Conservation (phyloP, 1,140 invertebrate genomes). For the Scaptomyza hsui region DNA sequence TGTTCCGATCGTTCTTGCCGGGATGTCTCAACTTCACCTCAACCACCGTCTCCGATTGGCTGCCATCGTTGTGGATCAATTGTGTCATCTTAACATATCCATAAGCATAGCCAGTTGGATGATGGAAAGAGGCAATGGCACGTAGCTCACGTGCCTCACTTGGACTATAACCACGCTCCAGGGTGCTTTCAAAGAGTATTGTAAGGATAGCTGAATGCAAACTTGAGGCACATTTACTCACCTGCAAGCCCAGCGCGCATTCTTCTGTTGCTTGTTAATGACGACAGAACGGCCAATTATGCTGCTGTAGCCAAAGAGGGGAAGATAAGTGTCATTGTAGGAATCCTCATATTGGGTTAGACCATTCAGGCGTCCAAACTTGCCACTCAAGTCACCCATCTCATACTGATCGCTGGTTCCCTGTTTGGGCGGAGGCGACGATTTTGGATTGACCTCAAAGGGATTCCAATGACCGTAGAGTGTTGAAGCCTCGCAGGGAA, state of each 20-base stretch:
- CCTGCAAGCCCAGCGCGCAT: conserved; percentile 90
- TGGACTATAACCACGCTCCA: conserved; percentile 93
- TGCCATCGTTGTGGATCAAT: conserved; percentile 93
- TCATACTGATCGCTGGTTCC: conserved; percentile 94
- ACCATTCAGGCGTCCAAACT: conserved; percentile 91
- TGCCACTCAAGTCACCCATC: conserved; percentile 95
- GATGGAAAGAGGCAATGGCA: conserved; percentile 96
- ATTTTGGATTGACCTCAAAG: conserved; percentile 87
- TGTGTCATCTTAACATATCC: conserved; percentile 96
- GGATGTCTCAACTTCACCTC: conserved; percentile 94
- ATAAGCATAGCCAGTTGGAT: conserved; percentile 92
- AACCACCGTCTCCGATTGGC: conserved; percentile 94
- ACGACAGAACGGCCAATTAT: conserved; percentile 94
- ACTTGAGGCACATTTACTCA: too few species aligned
- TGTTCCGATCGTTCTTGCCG: conserved; percentile 91
- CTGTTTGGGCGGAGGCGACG: conserved; percentile 86
- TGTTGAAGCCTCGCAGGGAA: conserved; percentile 93
- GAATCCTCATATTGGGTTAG: conserved; percentile 85
- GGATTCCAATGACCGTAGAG: conserved; percentile 94
- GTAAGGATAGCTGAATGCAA: neutral
- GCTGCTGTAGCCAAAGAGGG: conserved; percentile 92
- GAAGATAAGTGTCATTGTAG: conserved; percentile 93
- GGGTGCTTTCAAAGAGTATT: conserved; percentile 85
- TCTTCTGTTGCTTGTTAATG: conserved; percentile 89
- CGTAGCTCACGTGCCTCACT: conserved; percentile 93